These are phyloP conservation scores for Melopsittacus undulatus DNA, from an alignment of 2,797 vertebrate species.

Conservation along the genomic window DNA sequence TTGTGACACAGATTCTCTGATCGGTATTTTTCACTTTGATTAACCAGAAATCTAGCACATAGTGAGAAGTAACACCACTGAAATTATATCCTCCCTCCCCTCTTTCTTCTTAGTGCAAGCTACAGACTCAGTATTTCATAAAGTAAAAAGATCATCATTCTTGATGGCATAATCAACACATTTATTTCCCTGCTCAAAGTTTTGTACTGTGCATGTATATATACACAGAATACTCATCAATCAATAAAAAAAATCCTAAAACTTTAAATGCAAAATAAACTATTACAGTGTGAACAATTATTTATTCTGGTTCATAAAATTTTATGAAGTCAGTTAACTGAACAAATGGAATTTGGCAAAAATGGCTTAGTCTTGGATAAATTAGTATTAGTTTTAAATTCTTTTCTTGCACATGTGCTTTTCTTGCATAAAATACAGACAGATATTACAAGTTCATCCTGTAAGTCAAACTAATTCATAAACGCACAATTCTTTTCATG, in stretches of 20 bases:
- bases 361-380: neutral
- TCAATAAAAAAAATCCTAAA: neutral
- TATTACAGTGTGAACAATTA: neutral
- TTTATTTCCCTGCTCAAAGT: neutral
- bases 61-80: neutral
- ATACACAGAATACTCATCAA: neutral
- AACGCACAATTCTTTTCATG: neutral
- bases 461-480: neutral
- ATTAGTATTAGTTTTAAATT: neutral
- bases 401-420: neutral
- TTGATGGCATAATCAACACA: neutral
- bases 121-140: neutral
- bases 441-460: neutral
- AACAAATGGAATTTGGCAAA: neutral
- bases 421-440: neutral
- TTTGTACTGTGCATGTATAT: neutral
- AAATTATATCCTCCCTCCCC: accelerated
- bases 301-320: neutral
- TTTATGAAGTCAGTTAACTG: neutral
- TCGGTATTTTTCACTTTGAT: neutral
- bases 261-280: neutral
- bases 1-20: neutral
- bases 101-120: neutral
- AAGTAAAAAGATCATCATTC: neutral
- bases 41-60: neutral